Conservation (phyloP, 2,797 vertebrate genomes). For the Spinus pinus region DNA sequence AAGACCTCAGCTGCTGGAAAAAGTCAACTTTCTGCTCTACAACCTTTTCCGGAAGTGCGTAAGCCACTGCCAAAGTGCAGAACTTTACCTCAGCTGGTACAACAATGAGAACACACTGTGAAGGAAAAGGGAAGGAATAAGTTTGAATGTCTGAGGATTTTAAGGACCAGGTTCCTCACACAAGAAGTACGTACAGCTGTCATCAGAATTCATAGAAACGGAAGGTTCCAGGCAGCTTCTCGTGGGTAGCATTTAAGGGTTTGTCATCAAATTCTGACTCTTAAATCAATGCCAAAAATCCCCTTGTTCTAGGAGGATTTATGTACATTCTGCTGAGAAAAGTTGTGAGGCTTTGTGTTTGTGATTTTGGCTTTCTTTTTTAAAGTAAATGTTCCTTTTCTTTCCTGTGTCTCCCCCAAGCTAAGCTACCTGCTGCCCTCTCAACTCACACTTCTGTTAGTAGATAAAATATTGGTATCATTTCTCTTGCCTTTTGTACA, state of each 20-base stretch:
- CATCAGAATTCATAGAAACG: neutral
- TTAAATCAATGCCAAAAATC: neutral
- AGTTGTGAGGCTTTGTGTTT: too few relatives aligned
- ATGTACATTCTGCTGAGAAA: neutral
- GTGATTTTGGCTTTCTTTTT: neutral
- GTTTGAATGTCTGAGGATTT: neutral
- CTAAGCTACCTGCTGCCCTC: neutral
- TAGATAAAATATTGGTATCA: neutral
- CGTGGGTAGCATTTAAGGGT: neutral
- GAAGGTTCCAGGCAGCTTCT: neutral
- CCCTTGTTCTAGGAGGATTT: neutral
- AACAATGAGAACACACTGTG: neutral
- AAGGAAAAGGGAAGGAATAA: neutral
- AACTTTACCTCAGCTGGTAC: neutral
- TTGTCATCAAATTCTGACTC: neutral
- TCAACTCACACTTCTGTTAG: neutral
- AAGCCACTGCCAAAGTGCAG: neutral
- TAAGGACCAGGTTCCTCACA: neutral
- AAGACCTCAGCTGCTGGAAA: constrained; percentile 88
- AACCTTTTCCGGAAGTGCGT: constrained; percentile 91
- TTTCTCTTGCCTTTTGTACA: neutral
- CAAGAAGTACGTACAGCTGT: neutral
- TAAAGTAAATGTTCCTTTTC: neutral
- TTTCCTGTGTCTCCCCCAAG: neutral
- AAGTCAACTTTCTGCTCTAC: constrained; percentile 89